Evolutionary conservation across 2,888 invertebrate genomes (phyloP).

Genomic region (Lucinisca nassula): DNA sequence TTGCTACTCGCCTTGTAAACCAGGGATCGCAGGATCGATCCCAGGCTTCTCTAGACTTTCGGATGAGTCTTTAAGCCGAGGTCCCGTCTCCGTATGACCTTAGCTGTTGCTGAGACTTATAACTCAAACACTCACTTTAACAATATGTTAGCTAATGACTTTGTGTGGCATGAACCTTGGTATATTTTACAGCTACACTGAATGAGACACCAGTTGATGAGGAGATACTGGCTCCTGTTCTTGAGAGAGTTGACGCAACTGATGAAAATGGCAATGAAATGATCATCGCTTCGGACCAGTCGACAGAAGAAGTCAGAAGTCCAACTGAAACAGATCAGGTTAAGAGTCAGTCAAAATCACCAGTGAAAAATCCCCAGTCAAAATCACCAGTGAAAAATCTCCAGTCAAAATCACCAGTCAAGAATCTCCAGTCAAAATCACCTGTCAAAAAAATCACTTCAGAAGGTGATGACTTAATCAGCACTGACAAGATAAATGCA

Average conservation of each 20-base stretch:
- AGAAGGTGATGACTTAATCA: not conserved
- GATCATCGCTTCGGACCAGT: not conserved
- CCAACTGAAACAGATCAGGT: not conserved
- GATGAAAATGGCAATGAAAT: not conserved
- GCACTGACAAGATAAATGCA: not conserved
- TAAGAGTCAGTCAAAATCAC: not conserved
- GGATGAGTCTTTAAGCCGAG: too few relatives aligned
- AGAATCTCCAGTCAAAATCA: not conserved
- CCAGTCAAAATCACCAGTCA: not conserved
- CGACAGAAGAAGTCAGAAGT: not conserved
- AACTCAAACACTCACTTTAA: too few relatives aligned
- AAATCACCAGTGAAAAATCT: not conserved
- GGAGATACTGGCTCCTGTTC: not conserved
- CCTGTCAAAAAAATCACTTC: not conserved
- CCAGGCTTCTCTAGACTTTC: too few relatives aligned
- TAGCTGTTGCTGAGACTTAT: too few relatives aligned
- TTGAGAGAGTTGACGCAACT: not conserved
- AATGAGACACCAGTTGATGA: not conserved
- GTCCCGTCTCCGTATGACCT: too few relatives aligned
- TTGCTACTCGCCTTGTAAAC: too few relatives aligned
- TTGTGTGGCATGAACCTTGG: too few relatives aligned
- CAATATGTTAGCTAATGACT: too few relatives aligned
- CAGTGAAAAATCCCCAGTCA: not conserved
- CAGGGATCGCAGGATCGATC: too few relatives aligned
- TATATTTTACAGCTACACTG: not conserved